phyloP scores from a whole-genome alignment of 2,797 vertebrate genomes.

The Clarias platycephalus region DNA sequence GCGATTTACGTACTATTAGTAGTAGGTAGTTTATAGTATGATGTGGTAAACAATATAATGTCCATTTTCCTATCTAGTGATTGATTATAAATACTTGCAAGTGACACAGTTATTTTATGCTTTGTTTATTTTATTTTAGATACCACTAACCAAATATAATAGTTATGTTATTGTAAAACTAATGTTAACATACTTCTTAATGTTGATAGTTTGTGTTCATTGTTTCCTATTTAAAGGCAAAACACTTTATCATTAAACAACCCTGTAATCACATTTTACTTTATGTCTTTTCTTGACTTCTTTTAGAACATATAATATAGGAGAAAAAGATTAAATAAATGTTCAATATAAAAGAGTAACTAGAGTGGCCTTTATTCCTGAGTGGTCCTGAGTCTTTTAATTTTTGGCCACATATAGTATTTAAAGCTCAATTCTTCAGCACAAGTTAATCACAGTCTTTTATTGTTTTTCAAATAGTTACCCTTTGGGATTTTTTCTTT shows the following conservation, averaged over 20 bases:
- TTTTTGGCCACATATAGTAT: too few species aligned
- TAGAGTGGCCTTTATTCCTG: not conserved
- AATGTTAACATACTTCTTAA: not conserved
- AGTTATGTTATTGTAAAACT: not conserved
- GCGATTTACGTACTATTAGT: not conserved
- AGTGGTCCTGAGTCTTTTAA: too few species aligned
- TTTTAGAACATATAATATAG: not conserved
- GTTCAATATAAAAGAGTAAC: not conserved
- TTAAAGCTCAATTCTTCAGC: too few species aligned
- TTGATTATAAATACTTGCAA: not conserved
- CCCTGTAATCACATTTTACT: not conserved
- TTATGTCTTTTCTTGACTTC: not conserved
- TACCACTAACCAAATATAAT: not conserved
- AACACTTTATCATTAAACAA: slow-evolving; percentile 11
- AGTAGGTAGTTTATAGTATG: not conserved
- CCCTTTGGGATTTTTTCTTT: too few species aligned
- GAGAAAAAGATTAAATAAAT: not conserved
- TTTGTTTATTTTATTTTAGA: not conserved
- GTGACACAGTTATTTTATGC: not conserved
- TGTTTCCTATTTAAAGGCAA: slow-evolving; percentile 11
- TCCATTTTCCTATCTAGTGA: not conserved
- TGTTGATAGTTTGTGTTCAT: not conserved
- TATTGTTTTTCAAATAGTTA: too few species aligned
- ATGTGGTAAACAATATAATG: not conserved
- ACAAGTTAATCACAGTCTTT: too few species aligned